Conservation (phyloP, 2,888 invertebrate genomes). For the Lithophane semibrunnea region DNA sequence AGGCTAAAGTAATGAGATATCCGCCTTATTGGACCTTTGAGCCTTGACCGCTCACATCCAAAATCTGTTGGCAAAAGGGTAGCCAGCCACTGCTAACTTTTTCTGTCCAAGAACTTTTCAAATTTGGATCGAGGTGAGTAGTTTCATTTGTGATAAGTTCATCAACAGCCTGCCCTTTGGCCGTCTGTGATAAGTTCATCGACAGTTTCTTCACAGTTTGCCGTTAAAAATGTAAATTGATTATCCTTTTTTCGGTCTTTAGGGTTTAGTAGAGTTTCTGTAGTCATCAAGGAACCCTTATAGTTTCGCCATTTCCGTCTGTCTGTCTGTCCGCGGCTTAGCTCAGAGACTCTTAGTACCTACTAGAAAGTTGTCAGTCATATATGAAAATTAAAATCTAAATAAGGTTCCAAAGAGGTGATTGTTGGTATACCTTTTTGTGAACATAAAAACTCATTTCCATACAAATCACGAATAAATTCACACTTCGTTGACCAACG, state of each 20-base stretch:
- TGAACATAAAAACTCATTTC: slow-evolving; percentile 7
- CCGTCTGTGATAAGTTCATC: background rate
- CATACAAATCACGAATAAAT: slow-evolving; percentile 22
- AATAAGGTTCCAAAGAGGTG: background rate
- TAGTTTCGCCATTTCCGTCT: too few relatives aligned
- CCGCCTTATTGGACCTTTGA: background rate
- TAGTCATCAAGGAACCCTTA: too few relatives aligned
- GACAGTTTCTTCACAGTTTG: background rate
- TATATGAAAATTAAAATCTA: background rate
- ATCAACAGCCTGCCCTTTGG: slow-evolving; percentile 6
- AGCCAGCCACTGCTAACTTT: slow-evolving; percentile 3
- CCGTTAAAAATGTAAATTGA: too few relatives aligned
- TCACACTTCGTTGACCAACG: slow-evolving; percentile 30
- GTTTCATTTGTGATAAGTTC: slow-evolving; percentile 13
- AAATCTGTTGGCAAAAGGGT: slow-evolving; percentile 18
- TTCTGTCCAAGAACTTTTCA: slow-evolving; percentile 22
- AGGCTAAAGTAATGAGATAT: background rate
- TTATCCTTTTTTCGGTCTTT: too few relatives aligned
- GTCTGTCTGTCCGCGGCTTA: too few relatives aligned
- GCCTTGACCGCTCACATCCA: slow-evolving; percentile 24
- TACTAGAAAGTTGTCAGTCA: too few relatives aligned
- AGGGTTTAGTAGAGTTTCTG: too few relatives aligned
- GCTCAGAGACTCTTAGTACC: too few relatives aligned
- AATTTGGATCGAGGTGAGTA: slow-evolving; percentile 38
- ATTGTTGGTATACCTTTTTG: background rate